A percentile compares a stretch with the other conserved stretches of the same genome.
Conservation (phyloP, 23 tunicate genomes). For the Botrylloides violaceus region DNA sequence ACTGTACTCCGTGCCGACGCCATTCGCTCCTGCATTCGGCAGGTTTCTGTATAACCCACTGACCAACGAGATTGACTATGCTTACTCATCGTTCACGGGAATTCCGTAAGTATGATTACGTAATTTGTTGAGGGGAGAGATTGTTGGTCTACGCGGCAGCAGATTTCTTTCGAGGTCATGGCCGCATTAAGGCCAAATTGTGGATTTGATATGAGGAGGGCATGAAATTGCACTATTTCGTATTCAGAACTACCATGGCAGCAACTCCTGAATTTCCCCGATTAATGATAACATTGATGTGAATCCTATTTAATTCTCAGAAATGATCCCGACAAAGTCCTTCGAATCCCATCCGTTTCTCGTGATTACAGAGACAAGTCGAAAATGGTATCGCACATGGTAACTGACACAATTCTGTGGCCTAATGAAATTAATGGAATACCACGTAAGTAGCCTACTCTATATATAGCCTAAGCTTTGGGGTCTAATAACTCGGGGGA, state of each 20-base stretch:
- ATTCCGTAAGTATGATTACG: slow-evolving; percentile 60
- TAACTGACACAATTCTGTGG: slow-evolving; percentile 61
- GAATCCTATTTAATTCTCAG: slow-evolving; percentile 8
- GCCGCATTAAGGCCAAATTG: no score
- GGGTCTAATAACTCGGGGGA: no score
- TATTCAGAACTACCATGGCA: no score
- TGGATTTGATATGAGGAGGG: no score
- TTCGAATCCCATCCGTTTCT: slow-evolving; percentile 46
- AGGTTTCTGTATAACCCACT: slow-evolving; percentile 29
- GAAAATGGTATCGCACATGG: slow-evolving; percentile 15
- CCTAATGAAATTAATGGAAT: slow-evolving; percentile 65
- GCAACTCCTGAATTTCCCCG: no score
- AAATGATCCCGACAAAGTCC: slow-evolving; percentile 44
- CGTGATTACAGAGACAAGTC: slow-evolving; percentile 41
- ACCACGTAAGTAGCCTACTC: no score
- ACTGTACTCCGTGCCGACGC: slow-evolving; percentile 10
- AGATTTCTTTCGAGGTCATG: no score
- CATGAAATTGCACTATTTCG: no score
- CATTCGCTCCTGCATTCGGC: slow-evolving; percentile 65
- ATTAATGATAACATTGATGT: no score
- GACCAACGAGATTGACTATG: slow-evolving; percentile 42
- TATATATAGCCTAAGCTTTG: no score
- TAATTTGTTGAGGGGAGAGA: no score
- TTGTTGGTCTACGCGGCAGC: no score
- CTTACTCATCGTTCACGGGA: slow-evolving; percentile 53